Conservation (phyloP, 2,797 vertebrate genomes). For the Eremophila alpestris region DNA sequence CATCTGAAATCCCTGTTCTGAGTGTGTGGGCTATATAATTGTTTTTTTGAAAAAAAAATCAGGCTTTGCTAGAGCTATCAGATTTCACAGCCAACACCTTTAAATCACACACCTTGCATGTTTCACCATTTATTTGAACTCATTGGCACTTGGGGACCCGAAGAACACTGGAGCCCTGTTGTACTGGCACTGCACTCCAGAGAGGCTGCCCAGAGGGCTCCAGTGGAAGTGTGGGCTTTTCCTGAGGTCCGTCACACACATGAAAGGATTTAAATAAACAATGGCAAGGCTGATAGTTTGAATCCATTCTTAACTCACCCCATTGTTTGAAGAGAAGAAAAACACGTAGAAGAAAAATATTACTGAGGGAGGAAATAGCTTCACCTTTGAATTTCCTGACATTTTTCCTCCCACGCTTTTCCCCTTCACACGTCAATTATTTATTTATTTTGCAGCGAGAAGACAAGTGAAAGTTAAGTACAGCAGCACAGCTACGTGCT, state of each 20-base stretch:
- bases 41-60: neutral
- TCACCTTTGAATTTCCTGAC: conserved; percentile 76
- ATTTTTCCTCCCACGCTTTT: conserved; percentile 75
- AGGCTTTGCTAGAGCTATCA: neutral
- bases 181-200: neutral
- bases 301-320: conserved; percentile 58
- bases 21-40: neutral
- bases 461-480: conserved; percentile 65
- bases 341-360: conserved; percentile 59
- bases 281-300: conserved; percentile 59
- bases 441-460: conserved; percentile 61
- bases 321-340: conserved; percentile 65
- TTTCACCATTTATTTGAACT: neutral
- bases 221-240: conserved; percentile 54
- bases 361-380: conserved; percentile 67
- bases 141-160: neutral
- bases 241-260: conserved; percentile 58
- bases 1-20: neutral
- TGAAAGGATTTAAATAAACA: conserved; percentile 69
- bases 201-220: conserved; percentile 7
- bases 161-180: neutral
- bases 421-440: conserved; percentile 54
- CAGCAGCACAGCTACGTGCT: conserved; percentile 33
- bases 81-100: neutral
- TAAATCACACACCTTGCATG: neutral